These are phyloP conservation scores for Heliconius ethilla DNA, from an alignment of 2,888 invertebrate genomes.

Conservation along the genomic window DNA sequence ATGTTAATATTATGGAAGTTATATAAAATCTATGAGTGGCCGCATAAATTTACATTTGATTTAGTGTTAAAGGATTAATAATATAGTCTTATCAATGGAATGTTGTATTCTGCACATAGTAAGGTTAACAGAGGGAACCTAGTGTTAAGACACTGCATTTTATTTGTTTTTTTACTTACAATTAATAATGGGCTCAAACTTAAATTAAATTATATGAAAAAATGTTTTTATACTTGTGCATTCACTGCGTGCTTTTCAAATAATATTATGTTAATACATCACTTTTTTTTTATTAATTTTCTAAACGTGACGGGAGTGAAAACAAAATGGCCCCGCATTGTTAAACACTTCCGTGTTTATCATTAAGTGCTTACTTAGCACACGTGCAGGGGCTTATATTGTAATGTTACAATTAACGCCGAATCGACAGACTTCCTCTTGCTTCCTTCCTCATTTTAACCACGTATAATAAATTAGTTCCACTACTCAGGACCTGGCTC, in stretches of 20 bases:
- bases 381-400: slow-evolving; percentile 33
- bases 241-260: background rate
- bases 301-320: slow-evolving; percentile 18
- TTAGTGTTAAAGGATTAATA: slow-evolving; percentile 13
- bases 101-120: background rate
- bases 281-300: slow-evolving; percentile 8
- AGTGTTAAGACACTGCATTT: too few species aligned
- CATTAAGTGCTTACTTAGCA: slow-evolving; percentile 13
- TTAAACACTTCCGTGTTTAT: slow-evolving; percentile 30
- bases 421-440: background rate
- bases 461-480: background rate
- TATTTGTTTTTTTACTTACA: too few species aligned
- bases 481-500: too few species aligned
- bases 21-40: background rate
- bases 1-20: background rate
- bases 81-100: slow-evolving; percentile 4
- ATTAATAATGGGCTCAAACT: too few species aligned
- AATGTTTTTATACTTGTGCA: background rate
- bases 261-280: background rate
- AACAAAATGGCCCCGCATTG: slow-evolving; percentile 32
- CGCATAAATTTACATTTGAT: background rate
- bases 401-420: background rate
- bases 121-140: too few species aligned
- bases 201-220: too few species aligned
- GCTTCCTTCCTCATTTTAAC: background rate